A percentile compares a stretch with the other conserved stretches of the same genome.
These are phyloP conservation scores for Bombyx mandarina DNA, from an alignment of 1,140 invertebrate genomes.

Conservation along the genomic window DNA sequence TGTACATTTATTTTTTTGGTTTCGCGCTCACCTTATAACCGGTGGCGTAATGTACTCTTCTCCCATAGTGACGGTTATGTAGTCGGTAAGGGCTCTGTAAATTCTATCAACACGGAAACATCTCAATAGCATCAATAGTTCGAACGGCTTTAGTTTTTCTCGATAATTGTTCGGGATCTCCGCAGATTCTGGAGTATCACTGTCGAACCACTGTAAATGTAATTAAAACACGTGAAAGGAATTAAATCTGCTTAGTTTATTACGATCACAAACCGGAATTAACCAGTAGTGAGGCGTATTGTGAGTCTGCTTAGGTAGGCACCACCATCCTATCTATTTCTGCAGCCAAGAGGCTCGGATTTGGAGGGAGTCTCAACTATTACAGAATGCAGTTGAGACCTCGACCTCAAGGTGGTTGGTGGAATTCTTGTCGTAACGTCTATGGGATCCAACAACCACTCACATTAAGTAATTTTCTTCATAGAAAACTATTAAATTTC, in stretches of 20 bases:
- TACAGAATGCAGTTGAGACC: no score
- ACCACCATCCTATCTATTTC: no score
- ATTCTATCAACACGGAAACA: conserved; percentile 90
- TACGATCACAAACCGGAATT: not conserved
- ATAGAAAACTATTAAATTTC: not conserved
- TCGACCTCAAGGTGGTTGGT: no score
- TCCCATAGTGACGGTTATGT: conserved; percentile 85
- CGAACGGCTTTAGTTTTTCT: conserved; percentile 76
- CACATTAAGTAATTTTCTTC: not conserved
- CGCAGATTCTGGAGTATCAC: conserved; percentile 81
- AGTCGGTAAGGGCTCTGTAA: conserved; percentile 84
- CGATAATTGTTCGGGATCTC: conserved; percentile 80
- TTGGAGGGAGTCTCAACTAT: no score
- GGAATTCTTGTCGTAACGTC: no score
- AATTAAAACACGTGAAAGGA: not conserved
- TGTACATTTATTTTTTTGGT: not conserved
- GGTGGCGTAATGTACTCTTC: conserved; percentile 89
- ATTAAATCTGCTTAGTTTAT: not conserved
- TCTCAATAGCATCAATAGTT: conserved; percentile 84
- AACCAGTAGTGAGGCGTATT: no score
- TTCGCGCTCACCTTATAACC: conserved; percentile 72
- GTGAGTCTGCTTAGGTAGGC: no score
- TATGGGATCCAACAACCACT: not conserved
- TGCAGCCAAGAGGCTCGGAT: no score
- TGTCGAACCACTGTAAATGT: conserved; percentile 84